Base-by-base conservation (phyloP, 2,888 invertebrate genomes). In the Rotaria magnacalcarata region DNA sequence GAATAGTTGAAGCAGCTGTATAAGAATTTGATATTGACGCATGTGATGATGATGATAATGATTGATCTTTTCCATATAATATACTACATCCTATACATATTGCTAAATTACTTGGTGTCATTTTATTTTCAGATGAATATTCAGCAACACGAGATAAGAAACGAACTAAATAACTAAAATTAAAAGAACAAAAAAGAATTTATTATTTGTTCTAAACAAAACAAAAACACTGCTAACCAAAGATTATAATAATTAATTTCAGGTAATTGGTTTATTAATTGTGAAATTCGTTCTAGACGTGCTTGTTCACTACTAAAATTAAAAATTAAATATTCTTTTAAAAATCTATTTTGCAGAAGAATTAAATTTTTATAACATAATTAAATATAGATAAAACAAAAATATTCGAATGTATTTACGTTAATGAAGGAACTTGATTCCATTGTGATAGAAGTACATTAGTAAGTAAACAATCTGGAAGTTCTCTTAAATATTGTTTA, bases 401-500 rank as follows among this genome's bases (percentile, higher is more conserved):
- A 34, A 34, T 2, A 34, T 34, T 34, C 34, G 34, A 34, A 34
- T 34, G 34, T 34, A 34, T 34, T 34, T 34, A 34, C 34, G 1
- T 34, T 2, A 34, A 34, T 27, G 24, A 4, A 16, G n/a, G 2
- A 80, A 47, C 5, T 47, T 47, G n/a, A 47, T 47, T 75, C 86
- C 86, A 86, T 50, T 80, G 54, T 41, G 54, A 34, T 43, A 85
- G 56, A 24, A 85, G 60, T 21, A 52, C 41, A 58, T 75, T 56
- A 41, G 85, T 85, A 24, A 86, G 58, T 84, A 86, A 75, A 19
- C 85, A 86, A 52, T 86, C 86, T 10, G 86, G 86, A 27, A 86
- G 21, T 50, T 86, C 86, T 85, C 86, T 75, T 34, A 86, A 56
- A 85, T 86, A 86, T 52, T 86, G 86, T 85, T 86, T 86, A 24